Evolutionary conservation across 2,888 invertebrate species (phyloP).

Genomic region (Hirtodrosophila trivittata): DNA sequence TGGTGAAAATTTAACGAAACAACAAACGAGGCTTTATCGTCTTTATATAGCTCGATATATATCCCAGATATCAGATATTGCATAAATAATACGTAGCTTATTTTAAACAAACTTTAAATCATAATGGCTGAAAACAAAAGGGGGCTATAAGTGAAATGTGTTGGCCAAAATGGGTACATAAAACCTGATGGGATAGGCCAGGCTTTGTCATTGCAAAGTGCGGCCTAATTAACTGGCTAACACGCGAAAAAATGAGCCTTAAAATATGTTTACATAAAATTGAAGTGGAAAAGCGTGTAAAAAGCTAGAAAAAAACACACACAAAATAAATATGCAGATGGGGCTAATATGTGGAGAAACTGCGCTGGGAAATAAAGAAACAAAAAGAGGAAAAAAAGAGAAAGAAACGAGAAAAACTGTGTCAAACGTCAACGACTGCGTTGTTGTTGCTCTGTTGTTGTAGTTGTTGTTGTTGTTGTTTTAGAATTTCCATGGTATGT

Average conservation of each 20-base stretch:
- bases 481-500: conserved; percentile 51
- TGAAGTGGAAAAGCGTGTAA: conserved; percentile 72
- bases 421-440: conserved; percentile 75
- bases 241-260: conserved; percentile 62
- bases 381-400: conserved; percentile 23
- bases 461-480: conserved; percentile 2
- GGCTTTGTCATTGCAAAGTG: conserved; percentile 56
- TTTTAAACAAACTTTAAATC: background rate
- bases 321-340: conserved; percentile 54
- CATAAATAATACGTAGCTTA: background rate
- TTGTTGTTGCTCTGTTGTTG: conserved; percentile 15
- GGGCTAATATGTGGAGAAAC: conserved; percentile 51
- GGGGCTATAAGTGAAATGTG: conserved; percentile 36
- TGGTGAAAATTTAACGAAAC: conserved; percentile 57
- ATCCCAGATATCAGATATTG: conserved; percentile 21
- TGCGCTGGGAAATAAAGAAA: conserved; percentile 56
- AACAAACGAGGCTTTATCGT: conserved; percentile 25
- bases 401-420: conserved; percentile 45
- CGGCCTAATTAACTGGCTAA: conserved; percentile 64
- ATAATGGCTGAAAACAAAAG: conserved; percentile 19
- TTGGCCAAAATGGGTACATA: conserved; percentile 32
- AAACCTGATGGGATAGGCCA: conserved; percentile 55
- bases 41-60: conserved; percentile 41
- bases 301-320: conserved; percentile 32
- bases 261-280: conserved; percentile 67